Percentiles rank a stretch among this genome's conserved stretches.
phyloP scores from a whole-genome alignment of 2,797 vertebrate species.

The Chrosomus eos region DNA sequence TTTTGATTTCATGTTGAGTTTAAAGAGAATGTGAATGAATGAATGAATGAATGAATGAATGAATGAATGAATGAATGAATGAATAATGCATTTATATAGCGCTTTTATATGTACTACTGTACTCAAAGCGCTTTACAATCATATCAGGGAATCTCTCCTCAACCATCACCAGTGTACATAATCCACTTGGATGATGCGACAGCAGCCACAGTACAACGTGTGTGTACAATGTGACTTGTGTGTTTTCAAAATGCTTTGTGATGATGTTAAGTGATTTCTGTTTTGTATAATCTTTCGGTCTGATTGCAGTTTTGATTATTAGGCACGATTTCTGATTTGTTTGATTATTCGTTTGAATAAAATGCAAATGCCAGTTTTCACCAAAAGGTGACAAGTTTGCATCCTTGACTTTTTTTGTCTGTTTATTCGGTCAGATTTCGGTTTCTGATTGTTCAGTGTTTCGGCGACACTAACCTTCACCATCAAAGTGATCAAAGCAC shows the following conservation, averaged over 20 bases:
- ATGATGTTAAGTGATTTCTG: constrained; percentile 40
- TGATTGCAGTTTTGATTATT: background rate
- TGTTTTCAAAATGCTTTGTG: constrained; percentile 19
- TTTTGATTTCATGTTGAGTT: background rate
- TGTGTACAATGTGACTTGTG: background rate
- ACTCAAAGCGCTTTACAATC: too few relatives aligned
- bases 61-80: too few relatives aligned
- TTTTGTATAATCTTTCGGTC: background rate
- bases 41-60: too few relatives aligned
- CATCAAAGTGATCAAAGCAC: constrained; percentile 74
- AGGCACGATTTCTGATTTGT: background rate
- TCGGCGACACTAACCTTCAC: constrained; percentile 76
- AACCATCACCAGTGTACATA: too few relatives aligned
- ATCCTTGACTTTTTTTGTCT: background rate
- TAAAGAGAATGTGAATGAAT: too few relatives aligned
- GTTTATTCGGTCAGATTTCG: background rate
- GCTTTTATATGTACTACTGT: too few relatives aligned
- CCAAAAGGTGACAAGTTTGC: background rate
- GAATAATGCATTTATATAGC: too few relatives aligned
- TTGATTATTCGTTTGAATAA: background rate
- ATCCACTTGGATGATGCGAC: too few relatives aligned
- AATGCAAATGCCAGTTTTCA: background rate
- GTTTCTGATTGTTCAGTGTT: background rate
- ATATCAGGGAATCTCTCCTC: too few relatives aligned
- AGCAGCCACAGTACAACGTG: too few relatives aligned